Evolutionary conservation across 2,888 invertebrate species (phyloP).

Genomic region (Watsonalla binaria): DNA sequence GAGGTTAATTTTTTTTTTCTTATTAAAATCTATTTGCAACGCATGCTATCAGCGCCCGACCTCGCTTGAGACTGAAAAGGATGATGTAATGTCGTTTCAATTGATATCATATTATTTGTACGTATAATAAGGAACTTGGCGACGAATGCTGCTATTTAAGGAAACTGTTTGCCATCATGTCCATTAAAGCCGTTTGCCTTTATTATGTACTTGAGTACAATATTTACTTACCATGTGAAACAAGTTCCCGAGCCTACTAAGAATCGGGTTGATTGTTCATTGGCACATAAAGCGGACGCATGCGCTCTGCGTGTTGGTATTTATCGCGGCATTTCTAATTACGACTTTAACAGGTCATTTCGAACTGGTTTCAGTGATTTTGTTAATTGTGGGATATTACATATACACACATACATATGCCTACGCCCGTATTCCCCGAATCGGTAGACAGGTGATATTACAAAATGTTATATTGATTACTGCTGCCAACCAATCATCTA

Average conservation of each 20-base stretch:
- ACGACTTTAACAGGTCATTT: slow-evolving; percentile 18
- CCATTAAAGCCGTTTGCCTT: too few species aligned
- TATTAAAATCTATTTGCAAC: slow-evolving; percentile 4
- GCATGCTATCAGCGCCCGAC: slow-evolving; percentile 40
- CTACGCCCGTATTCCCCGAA: too few species aligned
- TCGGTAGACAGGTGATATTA: too few species aligned
- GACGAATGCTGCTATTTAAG: background rate
- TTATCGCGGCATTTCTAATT: slow-evolving; percentile 40
- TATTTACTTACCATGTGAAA: background rate
- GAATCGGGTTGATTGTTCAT: slow-evolving; percentile 23
- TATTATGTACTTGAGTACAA: too few species aligned
- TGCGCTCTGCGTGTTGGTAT: slow-evolving; percentile 38
- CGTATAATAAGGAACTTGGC: background rate
- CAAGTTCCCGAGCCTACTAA: slow-evolving; percentile 3
- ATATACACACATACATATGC: too few species aligned
- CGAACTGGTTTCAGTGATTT: slow-evolving; percentile 19
- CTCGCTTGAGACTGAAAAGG: slow-evolving; percentile 32
- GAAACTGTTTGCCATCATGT: background rate
- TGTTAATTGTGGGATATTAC: slow-evolving; percentile 11
- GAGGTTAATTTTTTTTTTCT: background rate
- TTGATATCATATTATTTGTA: slow-evolving; percentile 10
- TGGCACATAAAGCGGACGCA: slow-evolving; percentile 33
- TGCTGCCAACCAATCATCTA: too few species aligned
- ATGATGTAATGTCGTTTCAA: slow-evolving; percentile 29
- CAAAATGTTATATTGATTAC: too few species aligned